These are phyloP conservation scores for Caenorhabditis uteleia DNA, from an alignment of 2,888 invertebrate genomes.

Conservation along the genomic window DNA sequence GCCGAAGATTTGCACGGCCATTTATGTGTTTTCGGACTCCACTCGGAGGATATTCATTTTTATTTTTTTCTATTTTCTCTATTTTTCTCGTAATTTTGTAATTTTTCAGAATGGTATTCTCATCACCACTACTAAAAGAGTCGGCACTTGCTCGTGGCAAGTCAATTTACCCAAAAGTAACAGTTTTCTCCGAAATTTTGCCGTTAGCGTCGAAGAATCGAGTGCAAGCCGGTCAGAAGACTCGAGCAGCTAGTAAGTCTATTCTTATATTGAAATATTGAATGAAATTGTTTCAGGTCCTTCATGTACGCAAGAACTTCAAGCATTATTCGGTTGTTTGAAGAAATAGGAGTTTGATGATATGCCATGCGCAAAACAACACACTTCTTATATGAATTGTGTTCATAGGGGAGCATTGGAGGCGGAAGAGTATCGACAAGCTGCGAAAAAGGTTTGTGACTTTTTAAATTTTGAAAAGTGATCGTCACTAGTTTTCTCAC, in stretches of 20 bases:
- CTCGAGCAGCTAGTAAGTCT: constrained; percentile 54
- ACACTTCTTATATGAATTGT: constrained; percentile 60
- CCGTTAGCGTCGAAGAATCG: constrained; percentile 60
- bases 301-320: constrained; percentile 66
- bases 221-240: constrained; percentile 43
- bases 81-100: no score
- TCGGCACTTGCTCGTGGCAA: constrained; percentile 43
- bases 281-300: constrained; percentile 62
- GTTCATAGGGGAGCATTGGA: constrained; percentile 52
- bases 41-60: no score
- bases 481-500: no score
- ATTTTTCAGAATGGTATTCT: constrained; percentile 43
- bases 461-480: neutral
- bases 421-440: constrained; percentile 54
- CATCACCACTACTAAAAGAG: constrained; percentile 45
- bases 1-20: no score
- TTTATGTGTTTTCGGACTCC: no score
- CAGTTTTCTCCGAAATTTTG: constrained; percentile 58
- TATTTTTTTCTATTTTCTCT: no score
- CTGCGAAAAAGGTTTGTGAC: constrained; percentile 49
- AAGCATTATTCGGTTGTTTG: constrained; percentile 64
- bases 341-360: constrained; percentile 69
- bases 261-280: no score
- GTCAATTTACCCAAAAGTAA: constrained; percentile 49
- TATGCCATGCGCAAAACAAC: constrained; percentile 58